These are phyloP conservation scores for Elegia similella DNA, from an alignment of 2,888 invertebrate species.

Conservation along the genomic window DNA sequence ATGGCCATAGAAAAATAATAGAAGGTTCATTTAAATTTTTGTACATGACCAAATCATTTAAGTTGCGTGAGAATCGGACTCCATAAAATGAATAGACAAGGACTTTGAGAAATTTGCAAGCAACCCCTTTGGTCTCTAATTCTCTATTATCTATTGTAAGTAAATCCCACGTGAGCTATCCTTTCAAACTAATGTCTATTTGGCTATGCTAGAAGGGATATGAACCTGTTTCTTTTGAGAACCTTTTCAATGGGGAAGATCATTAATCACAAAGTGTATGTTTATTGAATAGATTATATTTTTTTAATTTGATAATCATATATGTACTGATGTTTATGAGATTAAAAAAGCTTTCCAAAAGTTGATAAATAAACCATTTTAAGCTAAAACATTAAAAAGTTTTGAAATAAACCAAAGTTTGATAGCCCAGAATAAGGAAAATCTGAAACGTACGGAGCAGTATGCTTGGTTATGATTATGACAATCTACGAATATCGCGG, in stretches of 20 bases:
- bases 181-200: slow-evolving; percentile 56
- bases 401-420: too few species aligned
- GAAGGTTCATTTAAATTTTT: slow-evolving; percentile 24
- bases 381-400: too few species aligned
- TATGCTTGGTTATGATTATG: too few species aligned
- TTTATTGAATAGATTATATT: neutral
- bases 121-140: slow-evolving; percentile 44
- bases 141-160: slow-evolving; percentile 43
- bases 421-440: too few species aligned
- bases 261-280: slow-evolving; percentile 36
- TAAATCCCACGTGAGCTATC: slow-evolving; percentile 45
- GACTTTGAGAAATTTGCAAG: slow-evolving; percentile 44
- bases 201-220: slow-evolving; percentile 55
- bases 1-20: neutral
- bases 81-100: slow-evolving; percentile 44
- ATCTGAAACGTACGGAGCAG: too few species aligned
- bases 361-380: too few species aligned
- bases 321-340: neutral
- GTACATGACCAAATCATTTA: slow-evolving; percentile 21
- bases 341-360: neutral
- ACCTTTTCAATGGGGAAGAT: slow-evolving; percentile 38
- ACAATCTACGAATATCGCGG: too few species aligned
- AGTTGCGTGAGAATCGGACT: slow-evolving; percentile 60
- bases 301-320: neutral
- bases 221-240: slow-evolving; percentile 63